A percentile compares a stretch with the other conserved stretches of the same genome.
phyloP scores from a whole-genome alignment of 64 coral and sea anemone genomes.

The Acropora tenuis region DNA sequence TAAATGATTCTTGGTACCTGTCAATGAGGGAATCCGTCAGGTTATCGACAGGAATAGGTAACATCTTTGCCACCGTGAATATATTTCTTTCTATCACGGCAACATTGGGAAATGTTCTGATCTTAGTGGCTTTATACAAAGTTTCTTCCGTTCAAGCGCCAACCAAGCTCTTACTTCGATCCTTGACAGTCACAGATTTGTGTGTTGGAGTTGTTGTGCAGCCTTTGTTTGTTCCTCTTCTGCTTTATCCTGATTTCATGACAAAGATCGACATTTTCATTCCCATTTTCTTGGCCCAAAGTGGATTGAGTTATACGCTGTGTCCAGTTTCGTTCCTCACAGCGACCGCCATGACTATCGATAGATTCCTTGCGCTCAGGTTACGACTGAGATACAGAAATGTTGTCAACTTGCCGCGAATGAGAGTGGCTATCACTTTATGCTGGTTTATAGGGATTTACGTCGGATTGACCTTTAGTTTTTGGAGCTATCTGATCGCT shows the following conservation, averaged over 20 bases:
- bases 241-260: background rate
- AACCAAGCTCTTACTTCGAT: constrained; percentile 3
- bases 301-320: background rate
- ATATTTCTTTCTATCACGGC: background rate
- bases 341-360: background rate
- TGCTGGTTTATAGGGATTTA: background rate
- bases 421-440: background rate
- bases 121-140: constrained; percentile 1
- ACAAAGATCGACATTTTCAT: too few relatives aligned
- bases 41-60: background rate
- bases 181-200: background rate
- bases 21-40: too few relatives aligned
- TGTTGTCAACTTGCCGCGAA: background rate
- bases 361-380: background rate
- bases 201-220: background rate
- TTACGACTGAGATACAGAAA: background rate
- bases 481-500: background rate
- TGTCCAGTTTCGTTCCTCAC: background rate
- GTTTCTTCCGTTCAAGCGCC: constrained; percentile 11
- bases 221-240: background rate
- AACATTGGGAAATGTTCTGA: background rate
- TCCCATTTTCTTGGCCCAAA: background rate
- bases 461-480: background rate
- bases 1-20: too few relatives aligned
- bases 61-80: background rate